Conservation (phyloP, 2,113 vertebrate species). For the Polypterus bichir region DNA sequence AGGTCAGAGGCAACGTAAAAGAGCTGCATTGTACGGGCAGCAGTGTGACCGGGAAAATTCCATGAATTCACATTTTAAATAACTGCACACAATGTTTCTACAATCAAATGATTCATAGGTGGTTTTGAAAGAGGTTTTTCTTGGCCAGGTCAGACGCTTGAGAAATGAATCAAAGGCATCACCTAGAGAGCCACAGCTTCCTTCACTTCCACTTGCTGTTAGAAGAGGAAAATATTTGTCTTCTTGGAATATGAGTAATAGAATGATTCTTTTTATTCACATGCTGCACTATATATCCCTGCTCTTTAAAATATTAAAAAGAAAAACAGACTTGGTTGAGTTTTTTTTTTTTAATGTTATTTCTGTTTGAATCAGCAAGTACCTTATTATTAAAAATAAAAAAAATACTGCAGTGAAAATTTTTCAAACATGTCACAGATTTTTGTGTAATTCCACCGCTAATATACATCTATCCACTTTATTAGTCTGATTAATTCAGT, state of each 20-base stretch:
- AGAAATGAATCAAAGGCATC: slow-evolving; percentile 17
- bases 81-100: slow-evolving; percentile 5
- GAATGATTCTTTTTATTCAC: background rate
- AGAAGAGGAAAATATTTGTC: slow-evolving; percentile 2
- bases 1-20: slow-evolving; percentile 8
- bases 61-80: slow-evolving; percentile 21
- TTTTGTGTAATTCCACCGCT: no score
- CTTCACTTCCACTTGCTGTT: background rate
- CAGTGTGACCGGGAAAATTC: slow-evolving; percentile 22
- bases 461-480: no score
- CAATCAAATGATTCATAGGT: slow-evolving; percentile 16
- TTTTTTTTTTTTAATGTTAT: no score
- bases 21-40: slow-evolving; percentile 21
- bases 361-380: no score
- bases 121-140: slow-evolving; percentile 23
- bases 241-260: background rate
- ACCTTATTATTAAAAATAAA: no score
- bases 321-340: no score
- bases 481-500: no score
- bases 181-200: slow-evolving; percentile 4
- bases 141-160: slow-evolving; percentile 17
- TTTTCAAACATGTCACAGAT: no score
- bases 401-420: no score
- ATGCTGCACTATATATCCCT: no score
- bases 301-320: no score